These are phyloP conservation scores for Melanogrammus aeglefinus DNA, from an alignment of 2,797 vertebrate genomes.

Conservation along the genomic window DNA sequence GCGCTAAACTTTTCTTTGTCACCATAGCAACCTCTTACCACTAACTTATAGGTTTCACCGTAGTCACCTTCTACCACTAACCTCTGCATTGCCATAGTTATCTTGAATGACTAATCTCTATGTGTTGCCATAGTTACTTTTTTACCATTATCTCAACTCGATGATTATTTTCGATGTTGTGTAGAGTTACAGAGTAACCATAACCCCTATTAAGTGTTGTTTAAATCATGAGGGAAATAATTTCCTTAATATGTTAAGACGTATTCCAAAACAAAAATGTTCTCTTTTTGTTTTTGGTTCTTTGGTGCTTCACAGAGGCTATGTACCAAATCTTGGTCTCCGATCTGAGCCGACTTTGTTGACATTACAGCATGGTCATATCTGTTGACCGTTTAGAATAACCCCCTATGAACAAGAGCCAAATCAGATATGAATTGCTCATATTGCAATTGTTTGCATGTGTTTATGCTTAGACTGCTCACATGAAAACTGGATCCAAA, in stretches of 20 bases:
- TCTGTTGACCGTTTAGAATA: neutral
- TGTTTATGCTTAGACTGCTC: neutral
- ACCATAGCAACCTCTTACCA: neutral
- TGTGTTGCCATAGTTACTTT: neutral
- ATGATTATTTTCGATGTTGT: neutral
- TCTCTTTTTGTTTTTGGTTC: neutral
- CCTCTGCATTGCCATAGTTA: neutral
- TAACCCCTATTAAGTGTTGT: neutral
- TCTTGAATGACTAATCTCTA: neutral
- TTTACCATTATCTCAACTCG: neutral
- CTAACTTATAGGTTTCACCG: neutral
- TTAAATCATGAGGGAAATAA: neutral
- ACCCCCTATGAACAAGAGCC: neutral
- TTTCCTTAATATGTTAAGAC: neutral
- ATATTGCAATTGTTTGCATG: too few species aligned
- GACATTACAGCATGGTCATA: neutral
- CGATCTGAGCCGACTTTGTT: neutral
- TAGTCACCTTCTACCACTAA: neutral
- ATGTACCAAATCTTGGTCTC: neutral
- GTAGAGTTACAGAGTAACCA: neutral
- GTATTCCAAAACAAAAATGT: neutral
- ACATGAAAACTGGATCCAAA: neutral
- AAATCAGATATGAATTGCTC: neutral
- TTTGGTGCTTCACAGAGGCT: neutral
- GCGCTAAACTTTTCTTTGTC: too few species aligned